These are phyloP conservation scores for Ochropleura leucogaster DNA, from an alignment of 2,888 invertebrate genomes.

Conservation along the genomic window DNA sequence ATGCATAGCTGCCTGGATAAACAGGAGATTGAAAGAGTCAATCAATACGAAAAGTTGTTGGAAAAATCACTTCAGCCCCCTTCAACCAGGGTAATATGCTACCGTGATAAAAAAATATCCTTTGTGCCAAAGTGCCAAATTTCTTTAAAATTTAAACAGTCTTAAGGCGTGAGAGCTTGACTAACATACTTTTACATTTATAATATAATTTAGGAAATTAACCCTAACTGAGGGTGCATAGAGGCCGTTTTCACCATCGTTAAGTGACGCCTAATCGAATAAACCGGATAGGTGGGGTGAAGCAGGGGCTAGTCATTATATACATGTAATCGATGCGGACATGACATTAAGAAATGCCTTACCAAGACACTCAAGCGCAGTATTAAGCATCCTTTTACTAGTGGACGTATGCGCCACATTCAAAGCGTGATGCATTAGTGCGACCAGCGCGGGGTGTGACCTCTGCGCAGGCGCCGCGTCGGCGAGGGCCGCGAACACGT, in stretches of 20 bases:
- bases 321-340: neutral
- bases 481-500: slow-evolving; percentile 88
- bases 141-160: too few species aligned
- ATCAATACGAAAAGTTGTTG: neutral
- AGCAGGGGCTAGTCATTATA: neutral
- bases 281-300: neutral
- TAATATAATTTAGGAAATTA: too few species aligned
- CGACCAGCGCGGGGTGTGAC: slow-evolving; percentile 85
- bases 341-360: slow-evolving; percentile 45
- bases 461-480: slow-evolving; percentile 85
- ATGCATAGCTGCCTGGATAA: slow-evolving; percentile 93
- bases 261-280: neutral
- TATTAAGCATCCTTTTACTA: slow-evolving; percentile 91
- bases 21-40: neutral
- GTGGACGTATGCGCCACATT: slow-evolving; percentile 68
- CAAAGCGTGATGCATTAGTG: slow-evolving; percentile 77
- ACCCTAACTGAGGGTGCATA: too few species aligned
- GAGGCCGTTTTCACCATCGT: too few species aligned
- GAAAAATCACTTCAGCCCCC: neutral
- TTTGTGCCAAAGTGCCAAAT: too few species aligned
- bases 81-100: neutral
- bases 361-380: slow-evolving; percentile 95
- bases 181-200: too few species aligned
- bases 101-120: too few species aligned
- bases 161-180: too few species aligned